phyloP scores from a whole-genome alignment of 2,888 invertebrate genomes.

The Troides oblongomaculatus region DNA sequence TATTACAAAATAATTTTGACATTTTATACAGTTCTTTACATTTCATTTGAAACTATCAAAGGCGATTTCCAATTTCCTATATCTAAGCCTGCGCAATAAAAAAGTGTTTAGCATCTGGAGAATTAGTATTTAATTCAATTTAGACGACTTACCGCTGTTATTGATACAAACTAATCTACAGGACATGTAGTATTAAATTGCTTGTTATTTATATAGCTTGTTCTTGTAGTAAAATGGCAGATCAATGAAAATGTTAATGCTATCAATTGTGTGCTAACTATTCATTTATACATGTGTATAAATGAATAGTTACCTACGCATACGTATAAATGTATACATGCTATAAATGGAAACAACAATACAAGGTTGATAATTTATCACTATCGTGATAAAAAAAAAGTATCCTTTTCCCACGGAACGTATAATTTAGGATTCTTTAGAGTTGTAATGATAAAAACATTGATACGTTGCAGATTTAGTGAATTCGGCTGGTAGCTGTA shows the following conservation, averaged over 20 bases:
- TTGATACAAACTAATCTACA: too few species aligned
- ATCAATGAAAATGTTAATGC: conserved; percentile 73
- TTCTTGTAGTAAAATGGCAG: conserved; percentile 32
- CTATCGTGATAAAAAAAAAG: conserved; percentile 11
- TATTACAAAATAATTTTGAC: not conserved
- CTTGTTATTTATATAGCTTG: not conserved
- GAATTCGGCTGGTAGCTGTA: conserved; percentile 59
- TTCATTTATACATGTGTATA: not conserved
- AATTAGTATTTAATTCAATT: too few species aligned
- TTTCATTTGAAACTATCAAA: too few species aligned
- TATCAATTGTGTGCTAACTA: conserved; percentile 73
- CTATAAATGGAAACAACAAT: conserved; percentile 62
- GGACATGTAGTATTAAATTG: not conserved
- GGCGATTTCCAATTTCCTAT: too few species aligned
- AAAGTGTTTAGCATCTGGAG: conserved; percentile 14
- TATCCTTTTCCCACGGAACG: conserved; percentile 7
- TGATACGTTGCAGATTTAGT: conserved; percentile 55
- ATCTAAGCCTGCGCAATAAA: not conserved
- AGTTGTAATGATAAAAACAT: conserved; percentile 55
- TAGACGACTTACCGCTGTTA: too few species aligned
- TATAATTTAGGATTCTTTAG: conserved; percentile 64
- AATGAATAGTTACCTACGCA: too few species aligned
- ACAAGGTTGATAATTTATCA: conserved; percentile 46
- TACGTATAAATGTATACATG: conserved; percentile 34
- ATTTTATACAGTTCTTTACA: not conserved